Evolutionary conservation across 1,140 invertebrate species (phyloP).

Genomic region (Maconellicoccus hirsutus): DNA sequence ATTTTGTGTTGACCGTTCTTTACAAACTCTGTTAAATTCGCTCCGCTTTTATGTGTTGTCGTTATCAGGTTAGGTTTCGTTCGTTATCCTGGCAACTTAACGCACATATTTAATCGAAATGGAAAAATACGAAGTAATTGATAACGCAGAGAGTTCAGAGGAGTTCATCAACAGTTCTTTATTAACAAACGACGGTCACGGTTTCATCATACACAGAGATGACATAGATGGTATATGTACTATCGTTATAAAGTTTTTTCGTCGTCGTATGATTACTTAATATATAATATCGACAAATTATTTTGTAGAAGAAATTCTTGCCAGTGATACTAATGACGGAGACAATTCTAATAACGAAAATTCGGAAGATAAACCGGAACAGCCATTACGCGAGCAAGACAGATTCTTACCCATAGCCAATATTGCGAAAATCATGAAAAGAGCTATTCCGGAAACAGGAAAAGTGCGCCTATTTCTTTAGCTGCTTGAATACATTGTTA

Average conservation of each 20-base stretch:
- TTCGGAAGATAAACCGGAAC: conserved; percentile 33
- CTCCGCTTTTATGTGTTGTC: no score
- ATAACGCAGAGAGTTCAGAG: neutral
- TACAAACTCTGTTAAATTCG: no score
- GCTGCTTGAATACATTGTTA: no score
- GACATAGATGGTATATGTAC: neutral
- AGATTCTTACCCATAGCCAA: conserved; percentile 96
- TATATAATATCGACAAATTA: neutral
- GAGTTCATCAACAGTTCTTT: conserved; percentile 12
- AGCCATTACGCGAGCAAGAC: conserved; percentile 74
- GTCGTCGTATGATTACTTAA: neutral
- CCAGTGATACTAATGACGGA: neutral
- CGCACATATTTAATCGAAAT: no score
- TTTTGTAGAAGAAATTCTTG: neutral
- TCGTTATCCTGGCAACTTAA: no score
- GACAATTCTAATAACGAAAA: neutral
- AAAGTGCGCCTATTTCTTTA: no score
- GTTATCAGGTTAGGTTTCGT: no score
- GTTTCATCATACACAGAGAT: conserved; percentile 12
- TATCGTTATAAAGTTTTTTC: neutral
- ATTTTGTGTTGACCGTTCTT: no score
- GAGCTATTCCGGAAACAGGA: conserved; percentile 87
- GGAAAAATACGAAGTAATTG: conserved; percentile 1
- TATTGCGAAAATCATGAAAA: conserved; percentile 98
- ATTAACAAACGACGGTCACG: conserved; percentile 3